Percentiles rank a stretch among this genome's conserved stretches.
Conservation (phyloP, 2,888 invertebrate species). For the Oscheius sp. region DNA sequence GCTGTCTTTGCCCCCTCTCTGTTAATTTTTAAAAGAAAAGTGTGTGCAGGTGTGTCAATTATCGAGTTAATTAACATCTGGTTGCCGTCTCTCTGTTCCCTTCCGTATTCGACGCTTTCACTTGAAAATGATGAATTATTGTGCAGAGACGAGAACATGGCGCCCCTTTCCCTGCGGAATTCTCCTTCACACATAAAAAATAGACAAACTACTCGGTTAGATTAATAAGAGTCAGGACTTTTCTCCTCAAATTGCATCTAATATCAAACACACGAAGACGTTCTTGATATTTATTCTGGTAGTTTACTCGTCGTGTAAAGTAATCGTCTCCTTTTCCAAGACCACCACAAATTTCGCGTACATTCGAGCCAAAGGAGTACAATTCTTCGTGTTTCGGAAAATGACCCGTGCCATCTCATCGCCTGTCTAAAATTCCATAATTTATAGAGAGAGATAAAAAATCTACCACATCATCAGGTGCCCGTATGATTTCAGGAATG, state of each 20-base stretch:
- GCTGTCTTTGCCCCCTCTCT: not conserved
- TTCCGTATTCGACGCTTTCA: not conserved
- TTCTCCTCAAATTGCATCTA: constrained; percentile 11
- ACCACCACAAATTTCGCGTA: constrained; percentile 41
- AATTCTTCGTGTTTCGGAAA: constrained; percentile 40
- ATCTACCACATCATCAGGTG: constrained; percentile 25
- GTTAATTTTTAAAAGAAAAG: not conserved
- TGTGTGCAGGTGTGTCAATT: not conserved
- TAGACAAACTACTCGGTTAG: not conserved
- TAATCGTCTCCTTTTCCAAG: not conserved
- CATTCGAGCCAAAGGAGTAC: constrained; percentile 42
- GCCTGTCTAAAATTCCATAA: constrained; percentile 21
- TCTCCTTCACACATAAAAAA: not conserved
- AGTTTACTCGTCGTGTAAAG: not conserved
- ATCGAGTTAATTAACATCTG: not conserved
- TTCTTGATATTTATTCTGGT: constrained; percentile 9
- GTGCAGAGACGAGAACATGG: constrained; percentile 13
- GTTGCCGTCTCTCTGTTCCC: too few species aligned
- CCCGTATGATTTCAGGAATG: constrained; percentile 40
- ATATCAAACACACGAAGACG: constrained; percentile 12
- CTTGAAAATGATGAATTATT: constrained; percentile 23
- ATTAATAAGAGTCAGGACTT: constrained; percentile 6
- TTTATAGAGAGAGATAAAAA: not conserved
- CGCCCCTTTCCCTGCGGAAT: not conserved
- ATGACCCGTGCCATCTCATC: constrained; percentile 33